Conservation (phyloP, 1,140 invertebrate genomes). For the Aphaenogaster rudis region DNA sequence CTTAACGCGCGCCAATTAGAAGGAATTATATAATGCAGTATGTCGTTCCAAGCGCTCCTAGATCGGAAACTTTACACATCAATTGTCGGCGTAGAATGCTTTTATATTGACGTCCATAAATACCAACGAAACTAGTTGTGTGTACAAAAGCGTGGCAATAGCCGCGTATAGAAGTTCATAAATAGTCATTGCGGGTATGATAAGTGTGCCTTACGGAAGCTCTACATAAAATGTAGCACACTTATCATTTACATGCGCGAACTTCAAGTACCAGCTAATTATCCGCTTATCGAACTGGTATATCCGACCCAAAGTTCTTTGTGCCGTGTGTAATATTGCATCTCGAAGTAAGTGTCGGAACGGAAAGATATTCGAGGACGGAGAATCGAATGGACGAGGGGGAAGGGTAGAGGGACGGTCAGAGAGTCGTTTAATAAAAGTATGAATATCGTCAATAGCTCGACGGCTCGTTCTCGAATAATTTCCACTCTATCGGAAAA, state of each 20-base stretch:
- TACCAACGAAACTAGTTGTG: neutral
- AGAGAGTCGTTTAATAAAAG: slow-evolving; percentile 86
- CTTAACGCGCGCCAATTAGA: slow-evolving; percentile 1
- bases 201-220: neutral
- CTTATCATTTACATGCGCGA: neutral
- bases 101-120: neutral
- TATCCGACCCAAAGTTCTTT: slow-evolving; percentile 5
- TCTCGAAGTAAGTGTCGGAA: slow-evolving; percentile 49
- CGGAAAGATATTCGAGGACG: slow-evolving; percentile 45
- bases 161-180: neutral
- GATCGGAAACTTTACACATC: neutral
- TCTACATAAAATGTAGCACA: too few species aligned
- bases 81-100: neutral
- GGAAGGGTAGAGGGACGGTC: slow-evolving; percentile 66
- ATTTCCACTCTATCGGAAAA: slow-evolving; percentile 87
- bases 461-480: slow-evolving; percentile 84
- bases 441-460: slow-evolving; percentile 87
- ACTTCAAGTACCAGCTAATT: slow-evolving; percentile 2
- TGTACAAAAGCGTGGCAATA: neutral
- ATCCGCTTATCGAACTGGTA: slow-evolving; percentile 26
- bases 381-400: neutral
- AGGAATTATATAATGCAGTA: neutral
- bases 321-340: slow-evolving; percentile 36
- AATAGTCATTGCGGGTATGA: neutral
- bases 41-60: neutral